Base-by-base conservation (phyloP, 2,888 invertebrate genomes). In the Pantelozetes paolii region DNA sequence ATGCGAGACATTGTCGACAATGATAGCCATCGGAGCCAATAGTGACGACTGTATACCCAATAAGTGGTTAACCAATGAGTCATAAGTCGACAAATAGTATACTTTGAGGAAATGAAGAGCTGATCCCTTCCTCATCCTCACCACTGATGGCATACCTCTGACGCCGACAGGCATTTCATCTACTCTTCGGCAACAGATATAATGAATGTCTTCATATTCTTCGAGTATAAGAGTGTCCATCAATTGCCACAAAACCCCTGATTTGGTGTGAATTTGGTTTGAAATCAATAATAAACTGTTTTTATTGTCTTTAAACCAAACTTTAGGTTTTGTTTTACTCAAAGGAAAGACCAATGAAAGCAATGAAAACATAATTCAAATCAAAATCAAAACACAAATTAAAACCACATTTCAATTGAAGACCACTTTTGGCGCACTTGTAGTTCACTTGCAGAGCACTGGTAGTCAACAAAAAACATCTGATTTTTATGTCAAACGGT, bases 341-440 rank as follows among this genome's bases (percentile, higher is more conserved):
- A 67, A 1, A 0, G 45, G 69, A 69, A 69, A 69, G 2, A 69
- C 28, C 15, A 3, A 1, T 45, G 69, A 69, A 69, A 69, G 69
- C 18, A 69, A 26, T 69, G 69, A 42, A 40, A 69, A 42, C 69
- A 69, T 45, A 64, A 64, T 8, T 62, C 18, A 23, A 30, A 57
- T 28, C 18, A 11, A 57, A 45, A 15, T 45, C 15, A 13, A 30
- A 57, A 57, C 30, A 54, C 23, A 54, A 23, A 54, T 20, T 8
- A 3, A 20, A 57, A n/a, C 28, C 28, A 8, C 20, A 23, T 28
- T 1, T 30, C n/a, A n/a, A 59, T 30, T 59, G 32, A 30, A 28
- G 20, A 18, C 23, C 23, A 48, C 8, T 23, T 64, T 64, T 64
- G 62, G 62, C 62, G 62, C 62, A n/a, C 62, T 36, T 64, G 32